Percentiles rank a stretch among this genome's conserved stretches.
Conservation (phyloP, 2,888 invertebrate genomes). For the Pecten maximus region DNA sequence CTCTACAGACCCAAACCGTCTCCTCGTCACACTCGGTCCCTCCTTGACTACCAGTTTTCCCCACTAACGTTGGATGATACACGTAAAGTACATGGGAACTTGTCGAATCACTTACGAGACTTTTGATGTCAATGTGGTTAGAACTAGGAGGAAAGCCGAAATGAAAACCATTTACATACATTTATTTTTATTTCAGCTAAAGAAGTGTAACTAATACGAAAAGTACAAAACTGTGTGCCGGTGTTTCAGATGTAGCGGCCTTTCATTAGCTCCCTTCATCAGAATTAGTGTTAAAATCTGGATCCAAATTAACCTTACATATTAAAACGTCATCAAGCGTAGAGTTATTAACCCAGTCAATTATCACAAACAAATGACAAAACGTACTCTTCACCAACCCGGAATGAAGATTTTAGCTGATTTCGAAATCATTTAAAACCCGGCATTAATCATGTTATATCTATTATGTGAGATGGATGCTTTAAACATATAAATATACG, state of each 20-base stretch:
- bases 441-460: neutral
- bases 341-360: neutral
- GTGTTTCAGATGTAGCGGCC: neutral
- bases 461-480: neutral
- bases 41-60: too few relatives aligned
- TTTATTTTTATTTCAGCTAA: neutral
- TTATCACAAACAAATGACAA: neutral
- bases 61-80: neutral
- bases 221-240: neutral
- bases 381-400: neutral
- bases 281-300: neutral
- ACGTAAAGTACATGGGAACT: slow-evolving; percentile 16
- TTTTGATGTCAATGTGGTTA: slow-evolving; percentile 14
- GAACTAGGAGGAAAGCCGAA: neutral
- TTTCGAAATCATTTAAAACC: neutral
- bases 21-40: too few relatives aligned
- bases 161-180: neutral
- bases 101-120: neutral
- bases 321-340: neutral
- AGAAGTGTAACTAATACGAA: neutral
- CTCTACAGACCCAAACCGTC: too few relatives aligned
- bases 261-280: slow-evolving; percentile 5
- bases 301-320: neutral
- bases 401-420: neutral
- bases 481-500: neutral